These are phyloP conservation scores for Eupithecia centaureata DNA, from an alignment of 2,888 invertebrate genomes.

Conservation along the genomic window DNA sequence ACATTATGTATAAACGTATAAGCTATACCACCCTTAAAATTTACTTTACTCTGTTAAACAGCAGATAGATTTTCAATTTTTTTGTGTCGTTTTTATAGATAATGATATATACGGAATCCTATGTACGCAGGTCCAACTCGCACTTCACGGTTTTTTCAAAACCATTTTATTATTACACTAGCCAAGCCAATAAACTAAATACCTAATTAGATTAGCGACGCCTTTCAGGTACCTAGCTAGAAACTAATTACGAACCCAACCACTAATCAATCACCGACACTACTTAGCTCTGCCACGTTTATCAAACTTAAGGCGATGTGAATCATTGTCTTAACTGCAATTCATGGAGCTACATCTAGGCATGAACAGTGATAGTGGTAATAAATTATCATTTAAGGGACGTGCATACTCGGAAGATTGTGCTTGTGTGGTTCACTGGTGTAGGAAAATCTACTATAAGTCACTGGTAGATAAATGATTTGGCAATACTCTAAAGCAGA, in stretches of 20 bases:
- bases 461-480: background rate
- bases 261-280: conserved; percentile 21
- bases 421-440: background rate
- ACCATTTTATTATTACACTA: too few relatives aligned
- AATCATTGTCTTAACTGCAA: conserved; percentile 12
- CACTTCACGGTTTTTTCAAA: too few relatives aligned
- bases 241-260: conserved; percentile 9
- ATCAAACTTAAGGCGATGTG: conserved; percentile 16
- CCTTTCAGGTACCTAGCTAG: background rate
- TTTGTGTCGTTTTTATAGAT: too few relatives aligned
- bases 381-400: conserved; percentile 3
- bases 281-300: conserved; percentile 17
- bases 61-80: too few relatives aligned
- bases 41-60: too few relatives aligned
- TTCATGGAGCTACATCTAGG: conserved; percentile 3
- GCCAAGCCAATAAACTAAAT: background rate
- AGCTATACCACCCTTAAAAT: too few relatives aligned
- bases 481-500: background rate
- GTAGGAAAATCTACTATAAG: background rate
- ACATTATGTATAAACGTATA: too few relatives aligned
- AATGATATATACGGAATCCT: too few relatives aligned
- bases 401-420: background rate
- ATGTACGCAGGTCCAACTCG: too few relatives aligned
- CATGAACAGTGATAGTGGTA: background rate
- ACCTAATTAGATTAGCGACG: background rate